Evolutionary conservation across 2,888 invertebrate genomes (phyloP).

Genomic region (Rhamnusium bicolor): DNA sequence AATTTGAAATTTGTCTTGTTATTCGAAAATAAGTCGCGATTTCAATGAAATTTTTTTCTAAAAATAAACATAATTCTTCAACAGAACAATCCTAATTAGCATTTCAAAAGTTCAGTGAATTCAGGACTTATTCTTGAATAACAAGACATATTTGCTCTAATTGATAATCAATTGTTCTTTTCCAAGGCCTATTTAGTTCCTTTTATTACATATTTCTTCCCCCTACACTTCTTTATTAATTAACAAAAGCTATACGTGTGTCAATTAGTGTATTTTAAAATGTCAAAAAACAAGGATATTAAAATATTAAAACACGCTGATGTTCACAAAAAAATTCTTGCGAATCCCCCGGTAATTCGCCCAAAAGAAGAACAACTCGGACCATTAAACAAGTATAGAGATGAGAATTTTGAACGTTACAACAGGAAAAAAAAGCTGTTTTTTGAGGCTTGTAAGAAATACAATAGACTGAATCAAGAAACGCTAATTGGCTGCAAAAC

Average conservation of each 20-base stretch:
- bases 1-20: no score
- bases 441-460: constrained; percentile 53
- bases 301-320: constrained; percentile 51
- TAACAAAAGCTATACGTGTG: not conserved
- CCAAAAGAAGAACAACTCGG: constrained; percentile 57
- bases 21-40: no score
- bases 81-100: no score
- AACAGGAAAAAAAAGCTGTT: constrained; percentile 57
- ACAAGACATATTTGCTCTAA: no score
- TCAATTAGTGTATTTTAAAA: not conserved
- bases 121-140: no score
- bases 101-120: no score
- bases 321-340: constrained; percentile 59
- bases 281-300: constrained; percentile 34
- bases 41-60: no score
- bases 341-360: constrained; percentile 44
- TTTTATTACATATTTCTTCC: no score
- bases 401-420: constrained; percentile 61
- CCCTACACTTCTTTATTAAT: not conserved
- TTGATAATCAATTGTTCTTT: no score
- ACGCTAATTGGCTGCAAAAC: constrained; percentile 54
- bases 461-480: constrained; percentile 57
- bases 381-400: constrained; percentile 56
- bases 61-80: no score
- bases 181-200: no score